phyloP scores from a whole-genome alignment of 2,113 vertebrate species.

The Brachypodius melanocephalos region DNA sequence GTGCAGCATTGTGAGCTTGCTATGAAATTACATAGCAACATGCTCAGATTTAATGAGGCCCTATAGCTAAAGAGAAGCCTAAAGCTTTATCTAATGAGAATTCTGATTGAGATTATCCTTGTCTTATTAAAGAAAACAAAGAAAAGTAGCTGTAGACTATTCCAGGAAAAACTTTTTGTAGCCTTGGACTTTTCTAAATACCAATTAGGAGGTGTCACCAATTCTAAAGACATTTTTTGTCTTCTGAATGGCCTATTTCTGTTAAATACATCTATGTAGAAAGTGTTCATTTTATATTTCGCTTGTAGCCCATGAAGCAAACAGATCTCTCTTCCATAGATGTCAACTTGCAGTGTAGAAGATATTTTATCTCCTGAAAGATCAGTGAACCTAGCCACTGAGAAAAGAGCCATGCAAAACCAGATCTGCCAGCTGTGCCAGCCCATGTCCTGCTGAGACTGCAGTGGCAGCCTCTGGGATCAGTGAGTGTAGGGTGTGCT shows the following conservation, averaged over 20 bases:
- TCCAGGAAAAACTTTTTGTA: not conserved
- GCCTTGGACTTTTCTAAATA: not conserved
- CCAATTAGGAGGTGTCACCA: not conserved
- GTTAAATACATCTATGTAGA: not conserved
- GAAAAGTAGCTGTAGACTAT: not conserved
- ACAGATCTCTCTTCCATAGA: not conserved
- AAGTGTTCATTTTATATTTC: not conserved
- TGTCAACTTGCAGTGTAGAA: not conserved
- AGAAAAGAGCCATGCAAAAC: not conserved
- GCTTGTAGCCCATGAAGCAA: not conserved
- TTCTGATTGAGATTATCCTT: not conserved
- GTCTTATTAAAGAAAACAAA: not conserved
- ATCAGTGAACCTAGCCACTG: not conserved
- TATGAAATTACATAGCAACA: not conserved
- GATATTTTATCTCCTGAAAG: not conserved
- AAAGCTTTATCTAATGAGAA: not conserved
- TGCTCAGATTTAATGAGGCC: not conserved
- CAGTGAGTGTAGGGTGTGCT: rapidly evolving
- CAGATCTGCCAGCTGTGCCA: not conserved
- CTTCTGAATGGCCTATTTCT: not conserved
- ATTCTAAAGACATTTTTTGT: not conserved
- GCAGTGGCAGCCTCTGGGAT: not conserved
- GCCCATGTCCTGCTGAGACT: not conserved
- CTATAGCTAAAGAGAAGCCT: not conserved
- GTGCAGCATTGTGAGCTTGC: not conserved